Conservation (phyloP, 1,140 invertebrate genomes). For the Drosophila burlai region DNA sequence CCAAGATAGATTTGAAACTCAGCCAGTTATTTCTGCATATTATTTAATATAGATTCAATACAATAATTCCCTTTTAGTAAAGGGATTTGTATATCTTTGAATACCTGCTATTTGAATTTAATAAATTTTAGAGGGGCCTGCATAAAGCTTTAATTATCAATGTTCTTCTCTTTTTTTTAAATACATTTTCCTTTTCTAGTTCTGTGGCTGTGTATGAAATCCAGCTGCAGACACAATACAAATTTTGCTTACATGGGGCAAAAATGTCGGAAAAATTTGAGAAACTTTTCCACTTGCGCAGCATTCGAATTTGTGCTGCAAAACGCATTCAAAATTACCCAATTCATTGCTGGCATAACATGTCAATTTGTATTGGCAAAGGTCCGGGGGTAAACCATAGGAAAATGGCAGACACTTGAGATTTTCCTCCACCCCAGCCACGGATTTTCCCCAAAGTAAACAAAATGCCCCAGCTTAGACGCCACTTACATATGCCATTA, state of each 20-base stretch:
- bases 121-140: neutral
- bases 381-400: conserved; percentile 8
- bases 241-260: conserved; percentile 55
- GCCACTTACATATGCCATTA: conserved; percentile 76
- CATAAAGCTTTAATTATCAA: neutral
- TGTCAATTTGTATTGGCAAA: conserved; percentile 73
- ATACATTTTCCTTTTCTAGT: neutral
- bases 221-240: conserved; percentile 30
- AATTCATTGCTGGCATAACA: conserved; percentile 80
- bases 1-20: neutral
- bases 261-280: conserved; percentile 46
- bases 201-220: conserved; percentile 6
- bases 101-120: neutral
- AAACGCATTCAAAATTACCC: conserved; percentile 71
- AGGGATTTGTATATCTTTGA: too few species aligned
- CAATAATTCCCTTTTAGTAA: neutral
- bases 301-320: conserved; percentile 32
- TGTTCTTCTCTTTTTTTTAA: neutral
- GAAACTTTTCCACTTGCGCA: conserved; percentile 55
- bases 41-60: neutral
- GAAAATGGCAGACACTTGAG: conserved; percentile 31
- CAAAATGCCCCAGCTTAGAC: conserved; percentile 69
- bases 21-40: neutral
- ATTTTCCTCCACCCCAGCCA: neutral
- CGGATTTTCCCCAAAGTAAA: conserved; percentile 33